Base-by-base conservation (phyloP, 2,888 invertebrate genomes). In the Hofmannophila pseudospretella region DNA sequence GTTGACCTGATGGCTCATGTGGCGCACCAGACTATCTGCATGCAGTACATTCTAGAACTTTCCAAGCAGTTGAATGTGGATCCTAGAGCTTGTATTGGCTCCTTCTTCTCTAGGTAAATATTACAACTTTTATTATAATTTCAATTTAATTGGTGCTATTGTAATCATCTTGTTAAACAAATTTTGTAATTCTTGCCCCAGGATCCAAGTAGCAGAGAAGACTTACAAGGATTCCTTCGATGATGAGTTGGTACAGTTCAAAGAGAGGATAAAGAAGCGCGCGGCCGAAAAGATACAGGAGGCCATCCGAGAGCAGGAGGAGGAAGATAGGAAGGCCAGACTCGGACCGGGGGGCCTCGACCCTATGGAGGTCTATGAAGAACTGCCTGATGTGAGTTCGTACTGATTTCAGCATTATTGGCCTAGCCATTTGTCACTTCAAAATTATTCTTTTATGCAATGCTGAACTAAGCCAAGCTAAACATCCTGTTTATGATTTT, bases 261-360 rank as follows among this genome's bases (percentile, higher is more conserved):
- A 96, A 69, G 91, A 91, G 0, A 90, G 99, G 46, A 95, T 99
- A 47, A 84, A 90, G 50, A 92, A 91, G 54, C 89, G 99, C 34
- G 96, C 98, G 0, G 91, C 92, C 20, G 96, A 95, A 58, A 95
- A 96, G 79, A 80, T 98, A 4, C 93, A 94, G 49, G 94, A 96
- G 53, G 96, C 96, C 0, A 75, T 96, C 35, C 89, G 90, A 54
- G 96, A 99, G 75, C 93, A 92, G 12, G 94, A 94, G 59, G 94
- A 97, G 74, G 95, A 96, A 66, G 97, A 97, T 57, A 88, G 91
- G 37, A 88, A 94, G 62, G 93, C 93, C 34, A 89, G 98, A 20
- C 84, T 98, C 7, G 98, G 99, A 0, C 99, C 99, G 0, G 99
- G 99, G n/a, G 99, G 99, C 0, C 88, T 99, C 9, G 99, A 99